These are phyloP conservation scores for Epirrhoe tristata DNA, from an alignment of 2,888 invertebrate species.

Conservation along the genomic window DNA sequence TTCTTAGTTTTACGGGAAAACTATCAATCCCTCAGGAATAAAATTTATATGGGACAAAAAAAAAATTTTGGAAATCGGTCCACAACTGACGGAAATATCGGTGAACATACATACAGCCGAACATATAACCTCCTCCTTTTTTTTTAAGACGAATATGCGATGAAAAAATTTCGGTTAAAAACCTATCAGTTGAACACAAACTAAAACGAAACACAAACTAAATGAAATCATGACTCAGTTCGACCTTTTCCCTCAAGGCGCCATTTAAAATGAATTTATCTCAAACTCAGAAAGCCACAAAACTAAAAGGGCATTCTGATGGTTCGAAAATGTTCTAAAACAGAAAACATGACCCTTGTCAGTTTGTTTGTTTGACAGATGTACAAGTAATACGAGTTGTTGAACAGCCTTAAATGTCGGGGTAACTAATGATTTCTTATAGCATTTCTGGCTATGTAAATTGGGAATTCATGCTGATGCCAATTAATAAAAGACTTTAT, in stretches of 20 bases:
- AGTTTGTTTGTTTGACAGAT: conserved; percentile 45
- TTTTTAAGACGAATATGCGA: no score
- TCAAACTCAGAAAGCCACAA: conserved; percentile 37
- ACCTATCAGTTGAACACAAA: background rate
- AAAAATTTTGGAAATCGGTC: no score
- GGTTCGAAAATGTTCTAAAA: conserved; percentile 25
- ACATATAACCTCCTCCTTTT: no score
- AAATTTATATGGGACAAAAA: no score
- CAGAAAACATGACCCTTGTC: conserved; percentile 41
- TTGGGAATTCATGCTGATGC: background rate
- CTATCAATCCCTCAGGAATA: no score
- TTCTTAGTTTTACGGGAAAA: no score
- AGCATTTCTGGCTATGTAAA: conserved; percentile 12
- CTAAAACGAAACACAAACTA: background rate
- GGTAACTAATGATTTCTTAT: conserved; percentile 41
- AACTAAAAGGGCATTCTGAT: conserved; percentile 41
- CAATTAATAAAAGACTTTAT: background rate
- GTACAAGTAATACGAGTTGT: conserved; percentile 16
- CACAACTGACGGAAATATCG: no score
- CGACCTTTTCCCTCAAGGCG: background rate
- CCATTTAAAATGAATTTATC: conserved; percentile 40
- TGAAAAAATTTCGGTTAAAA: no score
- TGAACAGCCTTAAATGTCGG: conserved; percentile 1
- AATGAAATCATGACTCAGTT: background rate
- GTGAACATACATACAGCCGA: no score